A percentile compares a stretch with the other conserved stretches of the same genome.
These are phyloP conservation scores for Albula goreensis DNA, from an alignment of 2,113 vertebrate genomes.

Conservation along the genomic window DNA sequence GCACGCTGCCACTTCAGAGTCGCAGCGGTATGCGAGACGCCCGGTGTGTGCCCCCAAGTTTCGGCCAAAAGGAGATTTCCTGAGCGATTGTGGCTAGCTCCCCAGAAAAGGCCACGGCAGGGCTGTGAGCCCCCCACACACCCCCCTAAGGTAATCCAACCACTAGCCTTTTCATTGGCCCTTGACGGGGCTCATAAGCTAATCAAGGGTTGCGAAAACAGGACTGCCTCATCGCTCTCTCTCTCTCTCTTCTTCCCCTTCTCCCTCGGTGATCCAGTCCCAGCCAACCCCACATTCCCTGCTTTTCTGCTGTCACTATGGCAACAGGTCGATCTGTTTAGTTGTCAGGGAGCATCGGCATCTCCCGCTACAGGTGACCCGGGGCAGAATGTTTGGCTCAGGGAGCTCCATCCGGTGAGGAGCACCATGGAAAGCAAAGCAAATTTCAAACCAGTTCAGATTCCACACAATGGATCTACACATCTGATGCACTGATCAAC, in stretches of 20 bases:
- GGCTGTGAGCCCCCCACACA: neutral
- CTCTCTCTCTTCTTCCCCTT: neutral
- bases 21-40: neutral
- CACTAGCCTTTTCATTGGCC: neutral
- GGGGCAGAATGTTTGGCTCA: neutral
- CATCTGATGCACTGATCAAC: too few species aligned
- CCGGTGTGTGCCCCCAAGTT: neutral
- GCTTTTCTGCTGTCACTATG: too few species aligned
- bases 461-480: neutral
- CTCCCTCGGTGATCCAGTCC: neutral
- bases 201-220: neutral
- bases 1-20: neutral
- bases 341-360: too few species aligned
- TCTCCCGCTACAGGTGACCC: too few species aligned
- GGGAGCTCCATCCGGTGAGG: neutral
- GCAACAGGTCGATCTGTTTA: too few species aligned
- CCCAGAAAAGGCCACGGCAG: slow-evolving; percentile 2
- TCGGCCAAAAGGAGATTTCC: neutral
- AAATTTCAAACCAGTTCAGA: neutral
- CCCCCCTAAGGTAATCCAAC: neutral
- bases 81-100: neutral
- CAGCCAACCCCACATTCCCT: too few species aligned
- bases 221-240: neutral
- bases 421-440: too few species aligned
- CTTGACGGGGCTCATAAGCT: neutral